phyloP scores from a whole-genome alignment of 2,797 vertebrate species.

The Coracias cyanogaster region DNA sequence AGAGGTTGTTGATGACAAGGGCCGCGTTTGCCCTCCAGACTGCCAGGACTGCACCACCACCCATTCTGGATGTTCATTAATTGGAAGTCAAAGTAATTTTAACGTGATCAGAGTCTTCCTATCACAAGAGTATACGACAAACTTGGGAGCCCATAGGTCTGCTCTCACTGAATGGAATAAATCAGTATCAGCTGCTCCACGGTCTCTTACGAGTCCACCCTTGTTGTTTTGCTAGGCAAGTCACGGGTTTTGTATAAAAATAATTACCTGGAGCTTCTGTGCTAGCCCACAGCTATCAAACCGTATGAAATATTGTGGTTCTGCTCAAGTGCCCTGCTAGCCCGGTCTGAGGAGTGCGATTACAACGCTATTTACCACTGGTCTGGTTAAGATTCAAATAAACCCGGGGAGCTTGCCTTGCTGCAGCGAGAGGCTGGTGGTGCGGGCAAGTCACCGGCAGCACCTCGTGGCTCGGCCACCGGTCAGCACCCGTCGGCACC shows the following conservation, averaged over 20 bases:
- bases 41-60: background rate
- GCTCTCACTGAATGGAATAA: background rate
- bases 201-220: background rate
- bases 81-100: background rate
- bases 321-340: conserved; percentile 53
- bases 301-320: conserved; percentile 5
- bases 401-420: background rate
- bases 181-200: background rate
- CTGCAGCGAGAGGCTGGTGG: conserved; percentile 34
- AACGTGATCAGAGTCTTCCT: background rate
- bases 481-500: background rate
- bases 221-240: background rate
- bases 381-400: conserved; percentile 47
- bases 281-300: conserved; percentile 50
- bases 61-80: background rate
- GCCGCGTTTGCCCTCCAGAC: background rate
- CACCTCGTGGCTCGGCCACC: background rate
- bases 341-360: conserved; percentile 33
- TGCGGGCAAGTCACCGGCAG: background rate
- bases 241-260: conserved; percentile 28
- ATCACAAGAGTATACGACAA: accelerated
- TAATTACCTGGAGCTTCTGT: conserved; percentile 46
- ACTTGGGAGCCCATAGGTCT: background rate
- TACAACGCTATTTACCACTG: conserved; percentile 29
- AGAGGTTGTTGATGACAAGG: background rate